Conservation (phyloP, 2,113 vertebrate genomes). For the Machaerirhynchus nigripectus region DNA sequence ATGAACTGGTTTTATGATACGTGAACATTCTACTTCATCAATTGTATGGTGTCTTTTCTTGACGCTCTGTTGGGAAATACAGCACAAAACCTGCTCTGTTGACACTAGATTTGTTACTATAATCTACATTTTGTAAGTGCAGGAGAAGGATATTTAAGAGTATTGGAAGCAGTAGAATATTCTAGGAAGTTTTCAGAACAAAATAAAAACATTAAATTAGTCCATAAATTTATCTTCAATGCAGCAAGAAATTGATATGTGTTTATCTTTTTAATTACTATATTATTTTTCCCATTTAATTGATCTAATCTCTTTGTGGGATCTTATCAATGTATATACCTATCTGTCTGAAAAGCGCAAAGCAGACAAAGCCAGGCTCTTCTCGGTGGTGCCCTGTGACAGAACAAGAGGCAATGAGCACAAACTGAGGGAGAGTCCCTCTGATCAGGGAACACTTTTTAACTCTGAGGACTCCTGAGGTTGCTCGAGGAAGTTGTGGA, state of each 20-base stretch:
- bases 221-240: background rate
- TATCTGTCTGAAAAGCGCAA: background rate
- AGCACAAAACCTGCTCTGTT: background rate
- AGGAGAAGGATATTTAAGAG: background rate
- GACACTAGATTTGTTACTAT: background rate
- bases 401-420: background rate
- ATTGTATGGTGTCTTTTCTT: background rate
- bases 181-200: background rate
- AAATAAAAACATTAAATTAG: background rate
- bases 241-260: background rate
- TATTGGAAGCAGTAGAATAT: background rate
- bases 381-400: background rate
- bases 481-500: background rate
- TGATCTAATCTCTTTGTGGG: background rate
- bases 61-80: background rate
- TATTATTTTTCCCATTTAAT: background rate
- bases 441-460: background rate
- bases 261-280: background rate
- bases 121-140: background rate
- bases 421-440: background rate
- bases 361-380: background rate
- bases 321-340: background rate
- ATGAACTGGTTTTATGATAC: background rate
- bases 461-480: background rate
- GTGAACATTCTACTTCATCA: background rate